These are phyloP conservation scores for Scopus umbretta DNA, from an alignment of 2,113 vertebrate genomes.

Conservation along the genomic window DNA sequence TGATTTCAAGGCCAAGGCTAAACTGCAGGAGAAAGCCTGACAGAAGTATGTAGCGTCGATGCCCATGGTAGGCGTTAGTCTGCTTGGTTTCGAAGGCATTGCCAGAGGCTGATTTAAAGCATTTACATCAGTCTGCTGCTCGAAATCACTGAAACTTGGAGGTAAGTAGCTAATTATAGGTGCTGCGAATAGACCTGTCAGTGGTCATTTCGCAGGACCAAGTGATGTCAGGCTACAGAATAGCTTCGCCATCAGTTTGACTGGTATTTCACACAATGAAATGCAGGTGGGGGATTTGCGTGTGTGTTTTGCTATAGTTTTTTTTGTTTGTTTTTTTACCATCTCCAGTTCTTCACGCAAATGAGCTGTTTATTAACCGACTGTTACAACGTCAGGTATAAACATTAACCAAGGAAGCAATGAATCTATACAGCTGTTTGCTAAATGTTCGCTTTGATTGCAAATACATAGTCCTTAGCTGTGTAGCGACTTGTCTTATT, in stretches of 20 bases:
- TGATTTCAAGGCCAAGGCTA: neutral
- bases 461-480: neutral
- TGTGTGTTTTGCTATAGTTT: neutral
- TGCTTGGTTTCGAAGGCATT: neutral
- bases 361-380: slow-evolving; percentile 37
- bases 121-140: slow-evolving; percentile 12
- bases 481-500: neutral
- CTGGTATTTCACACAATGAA: neutral
- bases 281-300: neutral
- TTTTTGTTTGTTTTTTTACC: neutral
- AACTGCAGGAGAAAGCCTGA: neutral
- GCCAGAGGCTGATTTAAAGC: slow-evolving; percentile 16
- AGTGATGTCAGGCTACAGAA: slow-evolving; percentile 22
- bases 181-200: neutral
- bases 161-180: slow-evolving; percentile 52
- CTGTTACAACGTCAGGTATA: neutral
- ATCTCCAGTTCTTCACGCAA: neutral
- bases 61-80: neutral
- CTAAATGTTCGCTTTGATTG: neutral
- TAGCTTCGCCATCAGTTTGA: neutral
- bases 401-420: slow-evolving; percentile 24
- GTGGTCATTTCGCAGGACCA: neutral
- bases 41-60: neutral
- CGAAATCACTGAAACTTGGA: neutral
- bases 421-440: neutral